A percentile compares a stretch with the other conserved stretches of the same genome.
Evolutionary conservation across 2,888 invertebrate species (phyloP).

Genomic region (Gonocerus acuteangulatus): DNA sequence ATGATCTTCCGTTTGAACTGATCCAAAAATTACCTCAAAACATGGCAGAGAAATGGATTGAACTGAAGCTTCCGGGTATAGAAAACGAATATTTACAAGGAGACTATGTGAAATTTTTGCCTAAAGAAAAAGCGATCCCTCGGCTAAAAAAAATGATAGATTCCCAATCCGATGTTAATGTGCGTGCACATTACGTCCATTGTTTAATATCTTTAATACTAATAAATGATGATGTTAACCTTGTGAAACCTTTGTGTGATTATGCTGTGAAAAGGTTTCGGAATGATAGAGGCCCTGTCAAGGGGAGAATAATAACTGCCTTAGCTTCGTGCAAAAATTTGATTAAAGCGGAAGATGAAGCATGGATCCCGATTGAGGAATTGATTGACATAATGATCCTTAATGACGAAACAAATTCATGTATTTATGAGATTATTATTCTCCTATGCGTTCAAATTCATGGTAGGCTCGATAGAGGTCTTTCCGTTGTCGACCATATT

Average conservation of each 20-base stretch:
- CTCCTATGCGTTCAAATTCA: constrained; percentile 14
- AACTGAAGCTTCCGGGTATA: constrained; percentile 10
- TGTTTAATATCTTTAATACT: constrained; percentile 17
- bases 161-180: constrained; percentile 8
- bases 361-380: constrained; percentile 29
- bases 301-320: not conserved
- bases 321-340: constrained; percentile 4
- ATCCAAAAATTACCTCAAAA: constrained; percentile 22
- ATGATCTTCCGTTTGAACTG: not conserved
- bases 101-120: constrained; percentile 12
- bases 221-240: not conserved
- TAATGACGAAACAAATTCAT: constrained; percentile 20
- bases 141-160: constrained; percentile 21
- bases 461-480: not conserved
- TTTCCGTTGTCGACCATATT: constrained; percentile 9
- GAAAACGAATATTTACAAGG: constrained; percentile 13
- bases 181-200: constrained; percentile 1
- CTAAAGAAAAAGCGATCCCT: constrained; percentile 14
- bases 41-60: constrained; percentile 23
- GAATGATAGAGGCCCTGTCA: constrained; percentile 27
- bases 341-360: not conserved
- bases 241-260: not conserved
- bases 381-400: constrained; percentile 27
- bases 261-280: constrained; percentile 22
- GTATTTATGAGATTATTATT: not conserved